phyloP scores from a whole-genome alignment of 2,888 invertebrate species.

The Scaptomyza tumidula region DNA sequence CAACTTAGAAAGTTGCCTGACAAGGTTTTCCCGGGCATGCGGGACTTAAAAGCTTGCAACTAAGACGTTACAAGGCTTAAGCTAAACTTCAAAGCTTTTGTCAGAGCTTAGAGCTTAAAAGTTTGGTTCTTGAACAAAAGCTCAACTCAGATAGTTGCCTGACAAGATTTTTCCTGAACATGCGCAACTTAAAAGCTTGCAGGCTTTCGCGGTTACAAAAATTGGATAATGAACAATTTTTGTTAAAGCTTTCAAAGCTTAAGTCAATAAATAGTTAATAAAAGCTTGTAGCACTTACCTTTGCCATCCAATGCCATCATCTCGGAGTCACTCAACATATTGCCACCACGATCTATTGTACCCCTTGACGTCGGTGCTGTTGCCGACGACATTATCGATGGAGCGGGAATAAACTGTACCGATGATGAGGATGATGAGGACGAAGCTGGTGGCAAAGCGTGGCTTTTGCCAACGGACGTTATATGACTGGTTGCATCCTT shows the following conservation, averaged over 20 bases:
- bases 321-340: conserved; percentile 56
- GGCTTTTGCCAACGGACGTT: conserved; percentile 26
- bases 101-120: too few species aligned
- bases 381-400: conserved; percentile 56
- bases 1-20: too few species aligned
- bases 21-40: neutral
- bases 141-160: too few species aligned
- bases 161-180: too few species aligned
- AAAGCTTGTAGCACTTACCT: conserved; percentile 84
- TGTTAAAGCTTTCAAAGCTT: neutral
- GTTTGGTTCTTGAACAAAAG: too few species aligned
- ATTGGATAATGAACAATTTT: neutral
- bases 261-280: neutral
- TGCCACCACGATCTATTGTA: conserved; percentile 48
- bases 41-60: neutral
- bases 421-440: conserved; percentile 18
- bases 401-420: conserved; percentile 43
- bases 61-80: too few species aligned
- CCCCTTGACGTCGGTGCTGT: conserved; percentile 42
- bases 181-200: neutral
- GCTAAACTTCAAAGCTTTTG: neutral
- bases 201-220: neutral
- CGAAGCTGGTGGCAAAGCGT: conserved; percentile 32
- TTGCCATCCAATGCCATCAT: conserved; percentile 85
- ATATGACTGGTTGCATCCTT: conserved; percentile 53